Base-by-base conservation (phyloP, 2,888 invertebrate genomes). In the Tortricodes alternella region DNA sequence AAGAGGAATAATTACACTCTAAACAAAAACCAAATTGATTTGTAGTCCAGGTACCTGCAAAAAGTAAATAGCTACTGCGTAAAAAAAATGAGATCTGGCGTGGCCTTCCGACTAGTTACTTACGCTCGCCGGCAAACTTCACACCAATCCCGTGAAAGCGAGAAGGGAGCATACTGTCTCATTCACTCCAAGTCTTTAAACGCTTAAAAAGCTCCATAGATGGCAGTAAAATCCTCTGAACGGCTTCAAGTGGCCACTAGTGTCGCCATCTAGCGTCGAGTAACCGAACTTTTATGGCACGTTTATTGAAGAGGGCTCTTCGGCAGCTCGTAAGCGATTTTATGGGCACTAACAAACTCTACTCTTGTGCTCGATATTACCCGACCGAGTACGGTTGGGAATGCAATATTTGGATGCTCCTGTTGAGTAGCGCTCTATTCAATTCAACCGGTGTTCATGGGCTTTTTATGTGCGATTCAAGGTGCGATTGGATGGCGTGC, bases 401-500 rank as follows among this genome's bases (percentile, higher is more conserved):
- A 78, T 84, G 85, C 85, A 84, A 85, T 84, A 85, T 85, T 87
- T 76, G 80, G 82, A 85, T 82, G 83, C 89, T 87, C 76, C 81
- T 82, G 85, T 83, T 76, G 82, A 85, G 78, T 76, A 74, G 80
- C 74, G 78, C 77, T 80, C 83, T 87, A 89, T 89, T 89, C 84
- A 89, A 89, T 89, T 89, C 76, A 76, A 83, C 85, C 83, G 88
- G 87, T 84, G 83, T 88, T 87, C 87, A 85, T 84, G 84, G 82
- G 85, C 83, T 85, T 89, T 56, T 89, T 89, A 90, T 90, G 86
- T 86, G 86, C 88, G 89, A 89, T 90, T 89, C 89, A 85, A 90
- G 90, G 90, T 89, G 90, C 87, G 89, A 89, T 90, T 89, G 89
- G 89, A 90, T 89, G 89, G 89, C 87, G 87, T 89, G 88, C 89